A percentile compares a stretch with the other conserved stretches of the same genome.
Conservation (phyloP, 2,888 invertebrate genomes). For the Pediacus dermestoides region DNA sequence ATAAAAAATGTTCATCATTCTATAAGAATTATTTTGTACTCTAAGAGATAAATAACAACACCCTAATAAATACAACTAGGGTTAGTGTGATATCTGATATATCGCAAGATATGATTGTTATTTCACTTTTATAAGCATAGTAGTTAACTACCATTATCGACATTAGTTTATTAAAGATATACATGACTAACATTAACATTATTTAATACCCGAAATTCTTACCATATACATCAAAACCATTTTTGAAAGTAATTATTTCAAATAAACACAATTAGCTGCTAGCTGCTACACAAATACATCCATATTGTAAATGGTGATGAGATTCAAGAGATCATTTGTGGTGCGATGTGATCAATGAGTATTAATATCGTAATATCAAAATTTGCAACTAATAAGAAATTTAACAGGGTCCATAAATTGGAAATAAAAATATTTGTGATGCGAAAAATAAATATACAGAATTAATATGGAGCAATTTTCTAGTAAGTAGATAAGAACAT, state of each 20-base stretch:
- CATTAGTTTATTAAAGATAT: slow-evolving; percentile 33
- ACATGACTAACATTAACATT: slow-evolving; percentile 34
- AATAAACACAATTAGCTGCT: too few relatives aligned
- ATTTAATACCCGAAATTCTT: slow-evolving; percentile 33
- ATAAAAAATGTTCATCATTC: slow-evolving; percentile 30
- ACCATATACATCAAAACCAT: slow-evolving; percentile 21
- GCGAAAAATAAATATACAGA: too few relatives aligned
- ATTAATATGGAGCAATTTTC: too few relatives aligned
- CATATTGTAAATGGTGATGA: too few relatives aligned
- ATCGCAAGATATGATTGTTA: slow-evolving; percentile 46
- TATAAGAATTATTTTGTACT: slow-evolving; percentile 45
- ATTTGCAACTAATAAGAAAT: too few relatives aligned
- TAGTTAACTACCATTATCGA: slow-evolving; percentile 35
- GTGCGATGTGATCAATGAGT: too few relatives aligned
- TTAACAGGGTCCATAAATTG: too few relatives aligned
- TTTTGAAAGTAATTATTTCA: slow-evolving; percentile 12
- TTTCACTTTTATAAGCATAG: slow-evolving; percentile 42
- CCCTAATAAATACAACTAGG: slow-evolving; percentile 35
- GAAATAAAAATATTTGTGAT: too few relatives aligned
- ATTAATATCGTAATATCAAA: too few relatives aligned
- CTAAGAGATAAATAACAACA: slow-evolving; percentile 41
- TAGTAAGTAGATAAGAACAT: too few relatives aligned
- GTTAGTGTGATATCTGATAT: slow-evolving; percentile 37
- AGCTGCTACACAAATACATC: too few relatives aligned
- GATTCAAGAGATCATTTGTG: too few relatives aligned